phyloP scores from a whole-genome alignment of 2,797 vertebrate genomes.

The Betta splendens region DNA sequence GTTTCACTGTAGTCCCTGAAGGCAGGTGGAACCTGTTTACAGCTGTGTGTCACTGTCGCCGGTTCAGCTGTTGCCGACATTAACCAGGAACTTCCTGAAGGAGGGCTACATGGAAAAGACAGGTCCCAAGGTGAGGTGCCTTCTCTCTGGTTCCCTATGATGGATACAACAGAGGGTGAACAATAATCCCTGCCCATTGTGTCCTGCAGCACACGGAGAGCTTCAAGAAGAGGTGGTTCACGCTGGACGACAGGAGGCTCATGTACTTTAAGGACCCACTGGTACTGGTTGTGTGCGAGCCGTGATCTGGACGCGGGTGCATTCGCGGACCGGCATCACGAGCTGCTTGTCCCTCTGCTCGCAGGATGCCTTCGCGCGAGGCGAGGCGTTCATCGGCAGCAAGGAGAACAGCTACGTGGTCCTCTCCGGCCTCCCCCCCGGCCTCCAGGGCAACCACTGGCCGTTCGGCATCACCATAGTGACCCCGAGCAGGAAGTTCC shows the following conservation, averaged over 20 bases:
- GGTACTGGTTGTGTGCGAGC: too few species aligned
- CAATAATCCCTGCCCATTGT: not conserved
- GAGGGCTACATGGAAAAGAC: conserved; percentile 99
- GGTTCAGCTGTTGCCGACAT: conserved; percentile 89
- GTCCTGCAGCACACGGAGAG: conserved; percentile 90
- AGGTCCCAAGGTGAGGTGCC: conserved; percentile 88
- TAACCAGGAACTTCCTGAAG: conserved; percentile 93
- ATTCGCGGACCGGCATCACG: not conserved
- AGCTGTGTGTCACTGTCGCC: conserved; percentile 14
- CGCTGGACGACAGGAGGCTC: conserved; percentile 94
- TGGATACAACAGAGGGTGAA: not conserved
- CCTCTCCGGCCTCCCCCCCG: conserved; percentile 83
- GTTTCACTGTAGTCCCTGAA: too few species aligned
- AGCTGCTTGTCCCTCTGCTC: conserved; percentile 5
- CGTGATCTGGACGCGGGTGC: too few species aligned
- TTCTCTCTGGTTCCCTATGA: not conserved
- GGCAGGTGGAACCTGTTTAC: too few species aligned
- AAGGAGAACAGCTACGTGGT: conserved; percentile 90
- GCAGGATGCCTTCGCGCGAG: conserved; percentile 95
- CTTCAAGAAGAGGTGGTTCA: conserved; percentile 98
- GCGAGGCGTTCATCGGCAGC: conserved; percentile 95
- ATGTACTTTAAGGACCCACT: conserved; percentile 98
- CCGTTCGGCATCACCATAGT: conserved; percentile 92
- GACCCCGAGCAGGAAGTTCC: conserved; percentile 92
- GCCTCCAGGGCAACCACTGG: conserved; percentile 90